Evolutionary conservation across 1,140 invertebrate species (phyloP), one percentile per base, ranked within the genome.

Genomic region (Wasmannia auropunctata): DNA sequence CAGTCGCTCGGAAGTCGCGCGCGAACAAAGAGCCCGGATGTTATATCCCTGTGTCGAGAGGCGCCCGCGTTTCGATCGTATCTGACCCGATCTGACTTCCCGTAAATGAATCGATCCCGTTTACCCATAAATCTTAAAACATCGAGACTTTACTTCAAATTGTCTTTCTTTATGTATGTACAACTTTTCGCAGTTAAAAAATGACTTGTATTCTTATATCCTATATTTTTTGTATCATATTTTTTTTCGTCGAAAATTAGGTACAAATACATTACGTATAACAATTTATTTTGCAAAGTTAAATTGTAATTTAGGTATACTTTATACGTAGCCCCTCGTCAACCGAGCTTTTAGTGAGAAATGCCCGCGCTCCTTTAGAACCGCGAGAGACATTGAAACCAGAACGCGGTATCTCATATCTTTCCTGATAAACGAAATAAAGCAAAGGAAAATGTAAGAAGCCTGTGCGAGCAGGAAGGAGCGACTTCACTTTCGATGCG

Each of bases 21-120:
- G 40, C 37, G 86, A 75, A 88, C 88, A 89, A 89, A 88, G 87
- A 67, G 62, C 76, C 60, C 87, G 74, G 87, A 83, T 88, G 49
- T 40, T 80, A 46, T 43, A 25, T 72, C 67, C 7, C 6, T 31
- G 49, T 43, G 25, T 16, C 54, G 49, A 25, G 11, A 62, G 2
- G 11, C 37, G 16, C 22, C 31, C 22, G 14, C 5, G 16, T 22
- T 31, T n/a, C 14, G 16, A 25, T 56, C 54, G 51, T 40, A 72
- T 80, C 31, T 72, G 7, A 81, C 22, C 16, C 25, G 34, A 63
- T 25, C 19, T 49, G 56, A 37, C 10, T 54, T n/a, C n/a, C n/a
- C 22, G 14, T 37, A 56, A 56, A 40, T 28, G 4, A 37, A 74
- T 56, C 40, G 6, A 31, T 34, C 7, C 34, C 7, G 28, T 58